These are phyloP conservation scores for Sitta carolinensis DNA, from an alignment of 2,797 vertebrate genomes.

Conservation along the genomic window DNA sequence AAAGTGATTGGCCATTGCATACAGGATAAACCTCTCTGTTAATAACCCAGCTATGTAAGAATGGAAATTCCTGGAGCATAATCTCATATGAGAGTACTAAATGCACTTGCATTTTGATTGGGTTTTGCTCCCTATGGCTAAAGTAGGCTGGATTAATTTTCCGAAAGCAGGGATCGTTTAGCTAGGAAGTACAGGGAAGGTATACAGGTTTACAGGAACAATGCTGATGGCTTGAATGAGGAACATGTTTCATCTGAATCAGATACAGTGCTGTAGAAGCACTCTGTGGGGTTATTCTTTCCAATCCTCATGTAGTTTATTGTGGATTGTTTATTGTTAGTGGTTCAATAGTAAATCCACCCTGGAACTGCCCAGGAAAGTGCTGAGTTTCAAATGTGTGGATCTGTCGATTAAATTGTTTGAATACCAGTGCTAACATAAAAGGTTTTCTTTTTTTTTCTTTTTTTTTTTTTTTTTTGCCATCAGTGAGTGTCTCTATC, in stretches of 20 bases:
- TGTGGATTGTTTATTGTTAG: background rate
- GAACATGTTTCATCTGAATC: background rate
- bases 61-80: constrained; percentile 16
- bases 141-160: background rate
- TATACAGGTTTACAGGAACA: background rate
- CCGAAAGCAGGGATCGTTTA: background rate
- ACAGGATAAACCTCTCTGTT: background rate
- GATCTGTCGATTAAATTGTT: background rate
- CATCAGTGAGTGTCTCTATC: background rate
- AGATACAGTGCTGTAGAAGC: background rate
- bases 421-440: background rate
- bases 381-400: background rate
- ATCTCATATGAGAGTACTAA: background rate
- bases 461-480: background rate
- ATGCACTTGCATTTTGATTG: background rate
- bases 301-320: background rate
- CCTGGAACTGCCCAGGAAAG: background rate
- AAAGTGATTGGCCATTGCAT: background rate
- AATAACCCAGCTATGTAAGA: background rate
- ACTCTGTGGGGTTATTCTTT: background rate
- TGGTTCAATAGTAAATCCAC: background rate
- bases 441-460: background rate
- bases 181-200: background rate
- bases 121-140: background rate
- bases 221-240: background rate